phyloP scores from a whole-genome alignment of 2,797 vertebrate genomes.

The Ctenochaetus hawaiiensis region DNA sequence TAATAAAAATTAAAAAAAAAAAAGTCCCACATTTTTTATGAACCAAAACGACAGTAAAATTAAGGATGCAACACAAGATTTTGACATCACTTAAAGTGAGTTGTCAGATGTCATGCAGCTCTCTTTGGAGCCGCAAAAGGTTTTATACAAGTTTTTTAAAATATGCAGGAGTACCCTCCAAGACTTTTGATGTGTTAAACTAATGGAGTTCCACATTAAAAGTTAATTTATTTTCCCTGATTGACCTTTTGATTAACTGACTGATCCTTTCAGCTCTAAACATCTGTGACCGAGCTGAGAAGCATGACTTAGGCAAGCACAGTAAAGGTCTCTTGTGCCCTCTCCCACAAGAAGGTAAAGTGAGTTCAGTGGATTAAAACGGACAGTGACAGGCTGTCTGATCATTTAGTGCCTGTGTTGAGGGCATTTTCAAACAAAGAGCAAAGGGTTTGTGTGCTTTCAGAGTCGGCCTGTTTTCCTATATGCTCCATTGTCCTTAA shows the following conservation, averaged over 20 bases:
- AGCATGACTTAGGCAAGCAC: neutral
- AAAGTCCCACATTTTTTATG: neutral
- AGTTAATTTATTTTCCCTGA: neutral
- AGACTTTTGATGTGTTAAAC: neutral
- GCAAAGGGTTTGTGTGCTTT: conserved; percentile 45
- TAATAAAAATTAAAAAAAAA: neutral
- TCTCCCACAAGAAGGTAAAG: conserved; percentile 17
- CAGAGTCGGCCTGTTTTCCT: conserved; percentile 52
- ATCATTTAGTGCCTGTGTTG: conserved; percentile 18
- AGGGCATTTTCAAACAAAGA: conserved; percentile 42
- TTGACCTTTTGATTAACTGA: conserved; percentile 7
- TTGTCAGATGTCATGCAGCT: neutral
- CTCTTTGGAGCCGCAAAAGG: neutral
- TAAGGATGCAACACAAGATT: neutral
- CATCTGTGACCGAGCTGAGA: conserved; percentile 7
- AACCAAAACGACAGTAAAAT: neutral
- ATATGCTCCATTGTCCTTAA: conserved; percentile 53
- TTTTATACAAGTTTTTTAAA: neutral
- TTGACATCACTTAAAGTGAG: neutral
- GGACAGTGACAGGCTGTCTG: conserved; percentile 23
- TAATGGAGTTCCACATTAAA: neutral
- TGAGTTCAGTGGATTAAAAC: conserved; percentile 40
- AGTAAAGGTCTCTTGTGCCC: conserved; percentile 4
- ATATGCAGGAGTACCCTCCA: neutral
- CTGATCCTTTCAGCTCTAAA: conserved; percentile 14